Conservation (phyloP, 2,797 vertebrate species). For the Sorex maritimensis region DNA sequence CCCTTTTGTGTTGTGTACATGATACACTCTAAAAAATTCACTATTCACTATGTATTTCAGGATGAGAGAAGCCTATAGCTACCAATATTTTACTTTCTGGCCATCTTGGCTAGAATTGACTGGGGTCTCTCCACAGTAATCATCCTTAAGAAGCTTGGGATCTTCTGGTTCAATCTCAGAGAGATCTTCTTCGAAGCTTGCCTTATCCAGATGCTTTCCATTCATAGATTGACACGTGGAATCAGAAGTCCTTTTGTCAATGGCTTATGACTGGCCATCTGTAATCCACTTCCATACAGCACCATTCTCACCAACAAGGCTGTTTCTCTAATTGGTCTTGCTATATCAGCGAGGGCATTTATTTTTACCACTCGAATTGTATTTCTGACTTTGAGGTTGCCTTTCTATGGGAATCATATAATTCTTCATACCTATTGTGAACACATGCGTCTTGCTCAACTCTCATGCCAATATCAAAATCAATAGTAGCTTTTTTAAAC, state of each 20-base stretch:
- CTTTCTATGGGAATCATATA: slow-evolving; percentile 72
- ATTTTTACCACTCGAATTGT: slow-evolving; percentile 65
- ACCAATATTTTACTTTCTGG: slow-evolving; percentile 79
- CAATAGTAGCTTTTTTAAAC: too few species aligned
- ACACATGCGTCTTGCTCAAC: slow-evolving; percentile 78
- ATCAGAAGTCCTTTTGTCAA: slow-evolving; percentile 88
- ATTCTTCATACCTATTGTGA: slow-evolving; percentile 80
- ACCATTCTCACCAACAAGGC: slow-evolving; percentile 86
- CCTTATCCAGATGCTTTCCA: slow-evolving; percentile 88
- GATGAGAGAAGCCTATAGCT: slow-evolving; percentile 67
- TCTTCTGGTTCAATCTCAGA: slow-evolving; percentile 88
- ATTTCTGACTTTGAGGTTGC: slow-evolving; percentile 71
- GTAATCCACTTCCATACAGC: slow-evolving; percentile 89
- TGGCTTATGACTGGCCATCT: slow-evolving; percentile 92
- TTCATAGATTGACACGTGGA: slow-evolving; percentile 90
- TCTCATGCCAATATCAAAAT: slow-evolving; percentile 14
- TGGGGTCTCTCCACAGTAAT: slow-evolving; percentile 73
- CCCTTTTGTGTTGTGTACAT: slow-evolving; percentile 70
- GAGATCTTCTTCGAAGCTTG: slow-evolving; percentile 89
- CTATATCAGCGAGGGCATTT: slow-evolving; percentile 46
- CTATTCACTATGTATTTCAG: slow-evolving; percentile 66
- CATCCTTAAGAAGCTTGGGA: slow-evolving; percentile 90
- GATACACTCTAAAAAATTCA: slow-evolving; percentile 63
- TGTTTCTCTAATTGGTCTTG: slow-evolving; percentile 39
- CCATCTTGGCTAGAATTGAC: slow-evolving; percentile 72